Conservation (phyloP, 2,888 invertebrate species). For the Yponomeuta plumbellus region DNA sequence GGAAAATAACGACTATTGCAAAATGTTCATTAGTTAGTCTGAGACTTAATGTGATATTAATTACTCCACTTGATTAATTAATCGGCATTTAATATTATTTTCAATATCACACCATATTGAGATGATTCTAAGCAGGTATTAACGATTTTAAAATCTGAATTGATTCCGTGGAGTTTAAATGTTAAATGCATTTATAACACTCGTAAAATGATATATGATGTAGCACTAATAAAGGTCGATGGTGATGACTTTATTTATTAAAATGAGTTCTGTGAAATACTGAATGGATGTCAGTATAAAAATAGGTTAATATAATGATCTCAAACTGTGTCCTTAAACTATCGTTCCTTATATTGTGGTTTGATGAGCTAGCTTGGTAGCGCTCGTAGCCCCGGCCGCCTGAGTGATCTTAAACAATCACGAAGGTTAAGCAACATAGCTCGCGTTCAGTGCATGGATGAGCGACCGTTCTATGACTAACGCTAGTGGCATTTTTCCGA, state of each 20-base stretch:
- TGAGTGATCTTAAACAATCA: too few species aligned
- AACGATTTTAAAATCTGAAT: not conserved
- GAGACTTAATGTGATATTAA: not conserved
- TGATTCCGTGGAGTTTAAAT: not conserved
- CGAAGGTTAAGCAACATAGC: too few species aligned
- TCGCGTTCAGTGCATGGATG: too few species aligned
- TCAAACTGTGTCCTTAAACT: not conserved
- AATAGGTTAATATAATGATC: not conserved
- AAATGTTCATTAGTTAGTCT: slow-evolving; percentile 2
- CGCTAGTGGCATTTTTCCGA: too few species aligned
- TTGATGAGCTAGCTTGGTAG: not conserved
- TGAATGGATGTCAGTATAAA: not conserved
- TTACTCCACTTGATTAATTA: not conserved
- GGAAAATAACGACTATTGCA: slow-evolving; percentile 14
- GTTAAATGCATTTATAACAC: not conserved
- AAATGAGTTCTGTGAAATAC: not conserved
- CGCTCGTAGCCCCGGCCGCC: too few species aligned
- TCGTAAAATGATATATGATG: not conserved
- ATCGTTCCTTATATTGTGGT: not conserved
- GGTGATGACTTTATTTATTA: not conserved
- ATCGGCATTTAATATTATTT: not conserved
- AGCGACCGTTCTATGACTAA: too few species aligned
- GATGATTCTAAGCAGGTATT: not conserved
- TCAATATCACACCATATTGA: not conserved
- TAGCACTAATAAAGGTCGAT: not conserved